Conservation (phyloP, 2,113 vertebrate species). For the Mystacornis crossleyi region DNA sequence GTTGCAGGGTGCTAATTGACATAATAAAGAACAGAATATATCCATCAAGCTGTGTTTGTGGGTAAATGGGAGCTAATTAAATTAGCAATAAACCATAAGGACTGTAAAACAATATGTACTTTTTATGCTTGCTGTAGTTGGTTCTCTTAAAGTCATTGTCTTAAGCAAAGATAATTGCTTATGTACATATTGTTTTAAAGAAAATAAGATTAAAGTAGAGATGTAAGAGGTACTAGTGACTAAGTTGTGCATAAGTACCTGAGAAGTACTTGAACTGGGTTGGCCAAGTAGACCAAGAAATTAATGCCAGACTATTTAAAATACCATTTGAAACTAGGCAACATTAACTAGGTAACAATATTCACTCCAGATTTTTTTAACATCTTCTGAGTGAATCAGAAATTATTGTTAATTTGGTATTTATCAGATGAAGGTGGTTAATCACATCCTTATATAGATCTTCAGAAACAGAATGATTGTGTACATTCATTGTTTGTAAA, state of each 20-base stretch:
- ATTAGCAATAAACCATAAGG: background rate
- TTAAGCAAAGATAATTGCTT: conserved; percentile 11
- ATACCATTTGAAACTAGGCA: background rate
- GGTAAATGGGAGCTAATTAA: conserved; percentile 26
- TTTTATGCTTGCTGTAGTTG: background rate
- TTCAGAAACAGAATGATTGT: background rate
- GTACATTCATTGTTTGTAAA: background rate
- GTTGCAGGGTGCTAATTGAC: background rate
- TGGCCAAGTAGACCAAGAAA: background rate
- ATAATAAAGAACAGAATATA: conserved; percentile 6
- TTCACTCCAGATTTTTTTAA: background rate
- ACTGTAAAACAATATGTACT: background rate
- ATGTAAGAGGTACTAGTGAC: background rate
- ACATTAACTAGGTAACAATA: background rate
- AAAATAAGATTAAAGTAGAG: background rate
- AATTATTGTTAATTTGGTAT: background rate
- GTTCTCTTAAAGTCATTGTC: background rate
- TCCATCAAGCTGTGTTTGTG: conserved; percentile 30
- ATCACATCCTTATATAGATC: background rate
- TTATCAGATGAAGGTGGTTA: background rate
- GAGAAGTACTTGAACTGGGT: background rate
- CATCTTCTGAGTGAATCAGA: background rate
- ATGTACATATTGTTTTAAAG: background rate
- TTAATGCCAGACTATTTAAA: background rate
- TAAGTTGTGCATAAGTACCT: background rate